These are phyloP conservation scores for Protobothrops flavoviridis DNA, from an alignment of 2,113 vertebrate species.

Conservation along the genomic window DNA sequence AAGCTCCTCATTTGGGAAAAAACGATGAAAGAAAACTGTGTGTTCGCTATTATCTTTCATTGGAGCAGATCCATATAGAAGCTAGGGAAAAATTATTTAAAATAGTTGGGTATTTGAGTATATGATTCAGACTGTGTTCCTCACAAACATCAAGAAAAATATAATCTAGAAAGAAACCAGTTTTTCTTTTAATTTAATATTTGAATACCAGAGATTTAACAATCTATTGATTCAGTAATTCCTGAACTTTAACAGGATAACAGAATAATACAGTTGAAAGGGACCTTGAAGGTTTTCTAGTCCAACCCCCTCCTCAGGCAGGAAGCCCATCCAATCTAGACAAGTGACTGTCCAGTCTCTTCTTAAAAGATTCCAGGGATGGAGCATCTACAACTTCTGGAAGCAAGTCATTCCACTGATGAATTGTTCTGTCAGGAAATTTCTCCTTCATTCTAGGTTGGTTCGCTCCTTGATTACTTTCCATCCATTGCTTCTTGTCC, in stretches of 20 bases:
- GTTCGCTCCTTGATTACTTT: background rate
- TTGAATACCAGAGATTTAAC: background rate
- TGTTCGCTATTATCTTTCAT: background rate
- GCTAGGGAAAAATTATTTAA: background rate
- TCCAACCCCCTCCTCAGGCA: background rate
- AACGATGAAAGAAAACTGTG: background rate
- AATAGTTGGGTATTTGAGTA: background rate
- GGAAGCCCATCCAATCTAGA: background rate
- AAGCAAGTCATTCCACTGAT: background rate
- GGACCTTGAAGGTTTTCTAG: background rate
- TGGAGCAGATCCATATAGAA: background rate
- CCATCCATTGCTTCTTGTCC: background rate
- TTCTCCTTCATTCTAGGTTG: background rate
- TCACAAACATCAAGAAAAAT: background rate
- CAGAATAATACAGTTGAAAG: background rate
- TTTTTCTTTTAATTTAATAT: background rate
- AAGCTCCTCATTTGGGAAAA: background rate
- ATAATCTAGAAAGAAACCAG: background rate
- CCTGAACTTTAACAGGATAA: background rate
- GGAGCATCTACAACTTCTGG: background rate
- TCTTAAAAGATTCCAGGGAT: background rate
- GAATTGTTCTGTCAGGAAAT: background rate
- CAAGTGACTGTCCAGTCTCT: background rate
- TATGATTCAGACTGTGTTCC: background rate
- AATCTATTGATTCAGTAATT: background rate